phyloP scores from a whole-genome alignment of 2,888 invertebrate species.

The Leptinotarsa peninsularis region DNA sequence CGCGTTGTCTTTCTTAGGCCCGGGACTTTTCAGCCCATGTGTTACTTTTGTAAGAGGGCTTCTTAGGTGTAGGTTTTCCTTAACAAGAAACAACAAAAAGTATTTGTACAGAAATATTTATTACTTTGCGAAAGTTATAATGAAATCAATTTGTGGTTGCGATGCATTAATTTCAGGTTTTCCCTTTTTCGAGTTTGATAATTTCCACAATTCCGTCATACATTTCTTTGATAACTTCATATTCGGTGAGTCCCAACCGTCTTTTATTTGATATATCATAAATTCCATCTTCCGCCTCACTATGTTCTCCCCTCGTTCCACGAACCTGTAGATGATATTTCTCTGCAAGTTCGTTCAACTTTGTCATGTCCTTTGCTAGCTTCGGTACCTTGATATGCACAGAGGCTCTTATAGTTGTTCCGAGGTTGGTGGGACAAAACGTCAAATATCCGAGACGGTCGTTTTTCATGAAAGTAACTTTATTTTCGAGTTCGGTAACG shows the following conservation, averaged over 20 bases:
- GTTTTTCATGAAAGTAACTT: slow-evolving; percentile 70
- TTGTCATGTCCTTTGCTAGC: slow-evolving; percentile 67
- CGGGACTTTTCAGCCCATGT: too few species aligned
- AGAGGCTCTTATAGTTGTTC: slow-evolving; percentile 78
- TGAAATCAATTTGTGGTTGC: neutral
- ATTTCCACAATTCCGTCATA: slow-evolving; percentile 72
- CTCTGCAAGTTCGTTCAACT: slow-evolving; percentile 71
- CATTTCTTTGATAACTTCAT: slow-evolving; percentile 74
- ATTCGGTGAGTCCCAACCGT: slow-evolving; percentile 75
- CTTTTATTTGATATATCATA: slow-evolving; percentile 77
- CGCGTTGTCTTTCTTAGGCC: too few species aligned
- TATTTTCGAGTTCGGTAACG: slow-evolving; percentile 68
- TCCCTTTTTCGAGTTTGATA: slow-evolving; percentile 68
- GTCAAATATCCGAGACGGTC: slow-evolving; percentile 76
- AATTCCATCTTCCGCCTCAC: slow-evolving; percentile 71
- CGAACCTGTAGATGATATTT: slow-evolving; percentile 72
- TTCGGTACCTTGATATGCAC: slow-evolving; percentile 78
- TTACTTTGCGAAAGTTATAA: neutral
- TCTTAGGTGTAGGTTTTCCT: too few species aligned
- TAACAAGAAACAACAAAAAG: too few species aligned
- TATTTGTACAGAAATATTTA: neutral
- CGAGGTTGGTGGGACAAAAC: slow-evolving; percentile 80
- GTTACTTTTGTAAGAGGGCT: too few species aligned
- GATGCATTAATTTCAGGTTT: neutral
- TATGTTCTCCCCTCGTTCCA: slow-evolving; percentile 74